Evolutionary conservation across 1,140 invertebrate species (phyloP).

Genomic region (Macrocentrus cingulum): DNA sequence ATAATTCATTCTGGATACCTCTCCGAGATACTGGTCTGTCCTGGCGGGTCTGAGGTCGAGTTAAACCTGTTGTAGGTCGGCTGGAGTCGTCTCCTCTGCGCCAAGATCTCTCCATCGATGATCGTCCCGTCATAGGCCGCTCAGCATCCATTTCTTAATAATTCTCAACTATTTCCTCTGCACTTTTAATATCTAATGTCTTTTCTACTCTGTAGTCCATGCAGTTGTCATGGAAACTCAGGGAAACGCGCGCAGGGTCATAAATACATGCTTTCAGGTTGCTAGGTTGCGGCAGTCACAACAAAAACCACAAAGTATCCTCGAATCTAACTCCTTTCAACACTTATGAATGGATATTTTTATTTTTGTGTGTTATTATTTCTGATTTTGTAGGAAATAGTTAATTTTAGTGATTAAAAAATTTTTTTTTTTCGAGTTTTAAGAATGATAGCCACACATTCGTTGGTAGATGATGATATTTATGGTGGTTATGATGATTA

Average conservation of each 20-base stretch:
- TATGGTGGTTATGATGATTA: conserved; percentile 73
- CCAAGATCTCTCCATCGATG: not conserved
- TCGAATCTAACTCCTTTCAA: no score
- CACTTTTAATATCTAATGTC: no score
- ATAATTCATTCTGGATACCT: conserved; percentile 42
- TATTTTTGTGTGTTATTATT: no score
- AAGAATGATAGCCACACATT: conserved; percentile 14
- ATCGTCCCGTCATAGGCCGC: conserved; percentile 1
- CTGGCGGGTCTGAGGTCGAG: conserved; percentile 39
- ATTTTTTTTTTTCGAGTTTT: no score
- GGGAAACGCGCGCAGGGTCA: not conserved
- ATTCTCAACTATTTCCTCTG: not conserved
- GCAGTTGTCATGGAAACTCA: conserved; percentile 5
- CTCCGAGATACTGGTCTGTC: conserved; percentile 51
- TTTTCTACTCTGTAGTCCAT: not conserved
- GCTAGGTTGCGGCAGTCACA: no score
- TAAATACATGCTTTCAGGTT: not conserved
- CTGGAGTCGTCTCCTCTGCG: not conserved
- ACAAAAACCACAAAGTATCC: no score
- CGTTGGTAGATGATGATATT: conserved; percentile 59
- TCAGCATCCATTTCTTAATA: conserved; percentile 8
- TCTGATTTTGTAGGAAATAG: no score
- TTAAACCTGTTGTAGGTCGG: conserved; percentile 9
- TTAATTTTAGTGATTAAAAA: no score
- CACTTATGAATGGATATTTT: no score